Evolutionary conservation across 2,113 vertebrate species (phyloP).

Genomic region (Phylloscopus trochiloides): DNA sequence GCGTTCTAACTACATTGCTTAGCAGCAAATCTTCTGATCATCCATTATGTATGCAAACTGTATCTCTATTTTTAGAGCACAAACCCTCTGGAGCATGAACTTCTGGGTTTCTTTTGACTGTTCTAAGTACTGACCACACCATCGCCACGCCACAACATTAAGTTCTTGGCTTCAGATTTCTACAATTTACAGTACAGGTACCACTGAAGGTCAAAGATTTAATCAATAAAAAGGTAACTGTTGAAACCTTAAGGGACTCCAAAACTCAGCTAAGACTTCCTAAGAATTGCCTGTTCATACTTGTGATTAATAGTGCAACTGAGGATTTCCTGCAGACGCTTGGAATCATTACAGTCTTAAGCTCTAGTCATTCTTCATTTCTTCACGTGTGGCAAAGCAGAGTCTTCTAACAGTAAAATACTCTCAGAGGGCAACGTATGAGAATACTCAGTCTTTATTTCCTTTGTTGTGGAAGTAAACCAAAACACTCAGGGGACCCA

Average conservation of each 20-base stretch:
- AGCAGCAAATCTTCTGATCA: background rate
- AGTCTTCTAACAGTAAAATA: background rate
- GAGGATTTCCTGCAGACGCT: background rate
- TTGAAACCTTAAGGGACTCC: background rate
- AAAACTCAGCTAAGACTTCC: background rate
- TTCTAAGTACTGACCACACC: background rate
- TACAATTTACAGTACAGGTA: background rate
- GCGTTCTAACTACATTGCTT: background rate
- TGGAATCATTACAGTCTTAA: background rate
- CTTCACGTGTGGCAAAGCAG: background rate
- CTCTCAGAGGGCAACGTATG: background rate
- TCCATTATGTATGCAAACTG: background rate
- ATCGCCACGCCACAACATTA: fast-evolving
- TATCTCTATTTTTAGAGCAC: background rate
- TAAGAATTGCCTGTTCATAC: background rate
- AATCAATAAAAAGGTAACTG: background rate
- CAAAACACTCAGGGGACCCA: background rate
- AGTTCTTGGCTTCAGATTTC: background rate
- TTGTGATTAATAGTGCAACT: background rate
- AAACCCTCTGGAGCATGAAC: background rate
- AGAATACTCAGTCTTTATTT: background rate
- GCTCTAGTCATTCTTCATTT: background rate
- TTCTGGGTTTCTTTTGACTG: background rate
- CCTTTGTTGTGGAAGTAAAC: background rate
- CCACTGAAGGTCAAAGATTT: background rate